Conservation (phyloP, 2,888 invertebrate species). For the Spodoptera littoralis region DNA sequence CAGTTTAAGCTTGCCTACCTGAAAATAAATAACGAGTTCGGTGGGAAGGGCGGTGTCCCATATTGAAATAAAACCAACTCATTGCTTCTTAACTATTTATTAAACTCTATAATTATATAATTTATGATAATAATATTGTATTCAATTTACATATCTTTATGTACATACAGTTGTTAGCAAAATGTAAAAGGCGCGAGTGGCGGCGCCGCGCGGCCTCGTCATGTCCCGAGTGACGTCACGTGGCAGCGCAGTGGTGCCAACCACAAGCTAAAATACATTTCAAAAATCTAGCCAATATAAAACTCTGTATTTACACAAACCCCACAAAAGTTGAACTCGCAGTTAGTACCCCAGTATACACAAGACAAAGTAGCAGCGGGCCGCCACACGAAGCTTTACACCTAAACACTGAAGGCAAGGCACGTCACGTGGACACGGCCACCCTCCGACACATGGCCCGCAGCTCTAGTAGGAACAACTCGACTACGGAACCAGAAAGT, state of each 20-base stretch:
- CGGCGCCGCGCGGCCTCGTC: slow-evolving; percentile 13
- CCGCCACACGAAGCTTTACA: slow-evolving; percentile 31
- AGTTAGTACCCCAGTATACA: slow-evolving; percentile 24
- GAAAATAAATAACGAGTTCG: no score
- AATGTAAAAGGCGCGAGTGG: slow-evolving; percentile 75
- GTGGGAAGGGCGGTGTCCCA: no score
- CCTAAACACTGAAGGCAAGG: slow-evolving; percentile 62
- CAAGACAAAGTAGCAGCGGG: no score
- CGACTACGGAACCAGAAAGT: slow-evolving; percentile 5
- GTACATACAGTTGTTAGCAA: slow-evolving; percentile 84
- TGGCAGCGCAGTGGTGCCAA: slow-evolving; percentile 30
- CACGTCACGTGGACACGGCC: slow-evolving; percentile 53
- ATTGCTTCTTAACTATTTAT: slow-evolving; percentile 84
- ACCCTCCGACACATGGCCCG: slow-evolving; percentile 3
- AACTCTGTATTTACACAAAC: slow-evolving; percentile 80
- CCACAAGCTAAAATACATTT: slow-evolving; percentile 66
- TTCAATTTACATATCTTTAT: slow-evolving; percentile 86
- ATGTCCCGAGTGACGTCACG: slow-evolving; percentile 13
- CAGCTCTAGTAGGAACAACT: slow-evolving; percentile 40
- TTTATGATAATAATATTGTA: slow-evolving; percentile 76
- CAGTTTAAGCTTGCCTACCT: no score
- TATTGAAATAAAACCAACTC: slow-evolving; percentile 54
- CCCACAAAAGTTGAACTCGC: slow-evolving; percentile 32
- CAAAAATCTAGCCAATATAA: slow-evolving; percentile 74
- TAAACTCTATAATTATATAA: slow-evolving; percentile 83